Conservation (phyloP, 2,888 invertebrate species). For the Dasysyrphus albostriatus region DNA sequence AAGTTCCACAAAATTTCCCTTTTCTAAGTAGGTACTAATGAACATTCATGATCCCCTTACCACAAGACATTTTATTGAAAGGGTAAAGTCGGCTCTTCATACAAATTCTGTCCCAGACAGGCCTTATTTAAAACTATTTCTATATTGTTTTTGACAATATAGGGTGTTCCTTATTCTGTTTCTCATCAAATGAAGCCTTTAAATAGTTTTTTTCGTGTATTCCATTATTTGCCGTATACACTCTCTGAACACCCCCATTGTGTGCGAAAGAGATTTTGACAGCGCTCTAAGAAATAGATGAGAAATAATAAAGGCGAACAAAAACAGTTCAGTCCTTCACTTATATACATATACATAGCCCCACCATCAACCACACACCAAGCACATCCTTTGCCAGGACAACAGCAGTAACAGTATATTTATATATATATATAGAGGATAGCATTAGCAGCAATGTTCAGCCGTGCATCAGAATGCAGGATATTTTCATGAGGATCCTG, state of each 20-base stretch:
- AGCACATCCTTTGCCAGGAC: slow-evolving; percentile 48
- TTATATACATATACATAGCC: slow-evolving; percentile 3
- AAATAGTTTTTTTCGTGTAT: not conserved
- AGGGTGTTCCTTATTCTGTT: not conserved
- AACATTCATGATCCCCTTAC: no score
- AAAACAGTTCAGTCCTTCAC: slow-evolving; percentile 55
- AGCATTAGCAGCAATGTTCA: slow-evolving; percentile 35
- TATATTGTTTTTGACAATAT: not conserved
- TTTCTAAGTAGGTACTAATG: no score
- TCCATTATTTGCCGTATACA: not conserved
- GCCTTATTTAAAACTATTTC: not conserved
- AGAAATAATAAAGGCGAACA: slow-evolving; percentile 72
- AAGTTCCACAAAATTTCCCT: no score
- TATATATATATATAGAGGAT: not conserved
- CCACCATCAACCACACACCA: slow-evolving; percentile 47
- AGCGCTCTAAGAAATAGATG: slow-evolving; percentile 73
- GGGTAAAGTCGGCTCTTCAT: fast-evolving
- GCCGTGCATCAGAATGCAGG: slow-evolving; percentile 70
- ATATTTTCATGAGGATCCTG: slow-evolving; percentile 46
- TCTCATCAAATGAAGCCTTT: not conserved
- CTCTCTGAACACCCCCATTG: slow-evolving; percentile 60
- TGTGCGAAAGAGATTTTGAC: slow-evolving; percentile 73
- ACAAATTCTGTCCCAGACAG: not conserved
- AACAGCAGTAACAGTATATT: not conserved
- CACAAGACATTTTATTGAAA: no score